Percentiles rank a stretch among this genome's conserved stretches.
phyloP scores from a whole-genome alignment of 2,113 vertebrate genomes.

The Dicentrarchus labrax region DNA sequence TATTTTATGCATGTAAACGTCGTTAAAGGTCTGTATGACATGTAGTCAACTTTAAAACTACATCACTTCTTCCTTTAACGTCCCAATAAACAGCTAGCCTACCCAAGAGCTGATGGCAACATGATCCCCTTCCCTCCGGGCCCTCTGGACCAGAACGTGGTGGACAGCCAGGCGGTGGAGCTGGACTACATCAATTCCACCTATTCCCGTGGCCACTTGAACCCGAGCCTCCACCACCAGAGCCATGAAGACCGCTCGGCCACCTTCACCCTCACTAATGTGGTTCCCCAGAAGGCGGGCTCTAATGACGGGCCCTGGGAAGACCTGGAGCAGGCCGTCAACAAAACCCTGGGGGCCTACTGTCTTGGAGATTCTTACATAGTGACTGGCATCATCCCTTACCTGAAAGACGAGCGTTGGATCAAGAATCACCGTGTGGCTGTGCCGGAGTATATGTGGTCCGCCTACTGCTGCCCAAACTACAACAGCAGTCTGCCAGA shows the following conservation, averaged over 20 bases:
- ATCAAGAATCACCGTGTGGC: slow-evolving; percentile 75
- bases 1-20: not conserved
- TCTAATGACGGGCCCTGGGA: slow-evolving; percentile 85
- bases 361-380: slow-evolving; percentile 73
- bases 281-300: slow-evolving; percentile 81
- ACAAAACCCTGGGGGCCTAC: slow-evolving; percentile 52
- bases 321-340: slow-evolving; percentile 75
- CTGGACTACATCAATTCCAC: slow-evolving; percentile 79
- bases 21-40: not conserved
- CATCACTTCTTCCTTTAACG: not conserved
- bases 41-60: not conserved
- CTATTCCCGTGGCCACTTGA: slow-evolving; percentile 84
- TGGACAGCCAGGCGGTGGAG: slow-evolving; percentile 79
- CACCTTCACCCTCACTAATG: slow-evolving; percentile 89
- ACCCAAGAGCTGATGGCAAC: slow-evolving; percentile 71
- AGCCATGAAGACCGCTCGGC: slow-evolving; percentile 49
- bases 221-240: slow-evolving; percentile 83
- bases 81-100: slow-evolving; percentile 66
- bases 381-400: slow-evolving; percentile 80
- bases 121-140: slow-evolving; percentile 74
- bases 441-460: slow-evolving; percentile 82
- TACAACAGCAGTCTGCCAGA: slow-evolving; percentile 71
- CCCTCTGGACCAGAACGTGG: slow-evolving; percentile 74
- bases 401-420: slow-evolving; percentile 67
- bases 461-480: slow-evolving; percentile 79